Conservation (phyloP, 2,797 vertebrate species). For the Microhierax caerulescens region DNA sequence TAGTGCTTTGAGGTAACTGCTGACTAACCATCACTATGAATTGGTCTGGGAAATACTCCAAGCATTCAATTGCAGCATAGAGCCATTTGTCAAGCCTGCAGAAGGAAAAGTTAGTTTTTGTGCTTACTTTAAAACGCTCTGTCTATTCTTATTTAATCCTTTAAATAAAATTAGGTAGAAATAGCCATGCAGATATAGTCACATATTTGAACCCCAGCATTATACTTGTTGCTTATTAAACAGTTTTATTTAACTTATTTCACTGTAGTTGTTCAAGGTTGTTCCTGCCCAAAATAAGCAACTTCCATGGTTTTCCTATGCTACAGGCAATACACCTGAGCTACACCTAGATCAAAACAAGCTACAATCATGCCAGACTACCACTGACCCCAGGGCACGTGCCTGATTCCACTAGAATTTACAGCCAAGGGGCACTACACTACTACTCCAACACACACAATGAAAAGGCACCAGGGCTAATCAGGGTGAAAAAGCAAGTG, state of each 20-base stretch:
- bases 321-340: not conserved
- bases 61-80: slow-evolving; percentile 81
- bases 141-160: not conserved
- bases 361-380: not conserved
- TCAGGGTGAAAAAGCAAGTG: not conserved
- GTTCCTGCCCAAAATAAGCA: not conserved
- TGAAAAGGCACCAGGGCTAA: not conserved
- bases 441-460: not conserved
- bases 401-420: not conserved
- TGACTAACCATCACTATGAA: slow-evolving; percentile 83
- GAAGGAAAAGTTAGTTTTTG: slow-evolving; percentile 15
- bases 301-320: not conserved
- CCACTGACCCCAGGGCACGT: not conserved
- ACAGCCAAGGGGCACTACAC: not conserved
- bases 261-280: not conserved
- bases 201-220: not conserved
- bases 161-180: not conserved
- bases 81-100: slow-evolving; percentile 84
- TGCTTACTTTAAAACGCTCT: not conserved
- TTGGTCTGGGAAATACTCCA: slow-evolving; percentile 88
- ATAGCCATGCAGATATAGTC: not conserved
- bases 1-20: slow-evolving; percentile 75
- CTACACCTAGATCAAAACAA: not conserved
- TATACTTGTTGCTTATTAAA: not conserved
- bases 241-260: not conserved